phyloP scores from a whole-genome alignment of 1,140 invertebrate genomes.

The Ooceraea biroi region DNA sequence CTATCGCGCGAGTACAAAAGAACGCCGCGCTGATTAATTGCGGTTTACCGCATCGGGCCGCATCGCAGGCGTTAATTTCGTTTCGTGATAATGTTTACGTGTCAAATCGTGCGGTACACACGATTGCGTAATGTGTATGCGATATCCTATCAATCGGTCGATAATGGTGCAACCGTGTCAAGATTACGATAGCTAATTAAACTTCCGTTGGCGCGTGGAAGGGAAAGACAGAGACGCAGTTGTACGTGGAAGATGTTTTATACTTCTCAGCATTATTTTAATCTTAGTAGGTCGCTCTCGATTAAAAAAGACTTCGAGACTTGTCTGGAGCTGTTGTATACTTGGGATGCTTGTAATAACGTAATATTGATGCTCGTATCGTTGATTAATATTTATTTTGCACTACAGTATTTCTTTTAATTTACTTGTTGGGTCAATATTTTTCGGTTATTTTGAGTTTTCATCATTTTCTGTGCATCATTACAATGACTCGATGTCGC shows the following conservation, averaged over 20 bases:
- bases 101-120: background rate
- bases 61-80: background rate
- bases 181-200: constrained; percentile 57
- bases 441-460: background rate
- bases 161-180: constrained; percentile 66
- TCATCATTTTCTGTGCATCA: background rate
- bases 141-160: constrained; percentile 63
- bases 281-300: background rate
- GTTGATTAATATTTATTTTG: background rate
- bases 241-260: background rate
- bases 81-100: constrained; percentile 2
- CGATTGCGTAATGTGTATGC: background rate
- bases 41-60: background rate
- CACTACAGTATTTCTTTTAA: background rate
- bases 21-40: constrained; percentile 37
- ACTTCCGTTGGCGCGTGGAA: background rate
- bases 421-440: background rate
- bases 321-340: background rate
- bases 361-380: background rate
- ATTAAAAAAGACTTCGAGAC: background rate
- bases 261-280: background rate
- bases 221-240: background rate
- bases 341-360: background rate
- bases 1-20: constrained; percentile 51
- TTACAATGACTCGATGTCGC: background rate